Evolutionary conservation across 2,888 invertebrate species (phyloP).

Genomic region (Anthrax anthrax): DNA sequence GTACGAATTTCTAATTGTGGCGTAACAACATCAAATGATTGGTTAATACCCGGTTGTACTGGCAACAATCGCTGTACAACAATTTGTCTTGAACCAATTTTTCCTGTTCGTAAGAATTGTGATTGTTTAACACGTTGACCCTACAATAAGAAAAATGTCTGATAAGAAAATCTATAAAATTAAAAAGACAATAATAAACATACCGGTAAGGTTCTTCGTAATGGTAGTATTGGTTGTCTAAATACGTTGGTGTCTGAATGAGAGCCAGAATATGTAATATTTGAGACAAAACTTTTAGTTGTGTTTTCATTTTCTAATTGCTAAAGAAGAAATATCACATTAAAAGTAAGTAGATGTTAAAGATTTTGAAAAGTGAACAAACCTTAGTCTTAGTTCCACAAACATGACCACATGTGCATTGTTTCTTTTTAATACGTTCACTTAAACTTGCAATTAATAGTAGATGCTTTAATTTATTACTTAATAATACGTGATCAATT

Average conservation of each 20-base stretch:
- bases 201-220: conserved; percentile 23
- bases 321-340: conserved; percentile 1
- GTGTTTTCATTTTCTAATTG: conserved; percentile 18
- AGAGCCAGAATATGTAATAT: conserved; percentile 18
- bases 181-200: background rate
- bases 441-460: conserved; percentile 31
- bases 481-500: conserved; percentile 8
- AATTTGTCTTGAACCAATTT: conserved; percentile 36
- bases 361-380: conserved; percentile 5
- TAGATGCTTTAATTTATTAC: conserved; percentile 31
- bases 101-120: conserved; percentile 8
- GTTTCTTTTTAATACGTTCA: conserved; percentile 28
- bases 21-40: conserved; percentile 22
- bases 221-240: conserved; percentile 24
- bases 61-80: conserved; percentile 64
- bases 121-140: conserved; percentile 2
- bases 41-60: conserved; percentile 38
- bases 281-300: conserved; percentile 21
- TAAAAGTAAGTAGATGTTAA: background rate
- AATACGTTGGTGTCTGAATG: conserved; percentile 16
- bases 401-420: conserved; percentile 28
- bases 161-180: too few species aligned
- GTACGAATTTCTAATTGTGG: background rate
- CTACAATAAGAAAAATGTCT: background rate
- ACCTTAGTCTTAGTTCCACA: conserved; percentile 27